A percentile compares a stretch with the other conserved stretches of the same genome.
Evolutionary conservation across 2,888 invertebrate species (phyloP).

Genomic region (Polietes domitor): DNA sequence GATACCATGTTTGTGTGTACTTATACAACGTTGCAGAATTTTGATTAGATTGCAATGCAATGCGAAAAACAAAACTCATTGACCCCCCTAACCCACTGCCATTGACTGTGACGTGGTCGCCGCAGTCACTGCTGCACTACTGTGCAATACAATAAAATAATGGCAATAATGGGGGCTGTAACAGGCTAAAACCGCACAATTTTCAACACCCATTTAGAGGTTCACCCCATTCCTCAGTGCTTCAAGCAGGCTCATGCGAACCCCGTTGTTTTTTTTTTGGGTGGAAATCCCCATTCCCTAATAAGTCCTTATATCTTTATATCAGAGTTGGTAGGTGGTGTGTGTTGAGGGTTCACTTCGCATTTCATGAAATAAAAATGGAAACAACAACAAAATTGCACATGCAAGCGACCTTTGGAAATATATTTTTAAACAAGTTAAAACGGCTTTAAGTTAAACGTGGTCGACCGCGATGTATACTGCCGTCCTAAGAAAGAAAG

Average conservation of each 20-base stretch:
- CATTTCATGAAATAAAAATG: conserved; percentile 25
- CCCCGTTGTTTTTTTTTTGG: too few species aligned
- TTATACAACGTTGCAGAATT: conserved; percentile 64
- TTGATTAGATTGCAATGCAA: conserved; percentile 65
- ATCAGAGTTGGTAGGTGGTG: not conserved
- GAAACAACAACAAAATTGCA: not conserved
- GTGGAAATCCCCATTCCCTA: conserved; percentile 14
- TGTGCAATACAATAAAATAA: conserved; percentile 25
- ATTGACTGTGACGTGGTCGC: not conserved
- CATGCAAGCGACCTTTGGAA: conserved; percentile 53
- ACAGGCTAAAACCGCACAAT: conserved; percentile 42
- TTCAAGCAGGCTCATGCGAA: not conserved
- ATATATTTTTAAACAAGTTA: conserved; percentile 1
- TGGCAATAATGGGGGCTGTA: conserved; percentile 32
- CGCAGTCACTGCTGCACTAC: not conserved
- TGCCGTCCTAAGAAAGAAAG: too few species aligned
- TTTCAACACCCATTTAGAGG: conserved; percentile 53
- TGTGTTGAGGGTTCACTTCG: conserved; percentile 14
- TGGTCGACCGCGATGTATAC: too few species aligned
- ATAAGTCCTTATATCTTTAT: too few species aligned
- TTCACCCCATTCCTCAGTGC: too few species aligned
- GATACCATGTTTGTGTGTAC: too few species aligned
- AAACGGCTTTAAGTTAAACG: not conserved
- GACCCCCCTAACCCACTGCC: not conserved
- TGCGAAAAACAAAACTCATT: conserved; percentile 33